A percentile compares a stretch with the other conserved stretches of the same genome.
These are phyloP conservation scores for Poicephalus meyeri DNA, from an alignment of 2,113 vertebrate genomes.

Conservation along the genomic window DNA sequence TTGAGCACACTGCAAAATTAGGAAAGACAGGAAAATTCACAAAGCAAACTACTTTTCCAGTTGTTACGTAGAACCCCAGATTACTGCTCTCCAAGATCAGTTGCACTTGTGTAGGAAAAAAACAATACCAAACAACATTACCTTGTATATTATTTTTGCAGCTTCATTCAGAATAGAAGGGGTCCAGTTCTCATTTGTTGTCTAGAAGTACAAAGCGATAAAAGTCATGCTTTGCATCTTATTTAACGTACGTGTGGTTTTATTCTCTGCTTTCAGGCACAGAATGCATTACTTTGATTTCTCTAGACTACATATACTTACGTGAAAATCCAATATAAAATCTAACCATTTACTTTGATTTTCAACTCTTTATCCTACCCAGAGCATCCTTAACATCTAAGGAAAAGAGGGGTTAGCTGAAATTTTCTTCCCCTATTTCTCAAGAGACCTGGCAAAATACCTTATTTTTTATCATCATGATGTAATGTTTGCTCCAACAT, in stretches of 20 bases:
- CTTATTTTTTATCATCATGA: neutral
- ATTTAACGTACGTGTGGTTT: neutral
- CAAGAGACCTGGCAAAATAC: neutral
- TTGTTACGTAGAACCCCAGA: neutral
- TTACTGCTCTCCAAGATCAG: neutral
- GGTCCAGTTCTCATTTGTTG: conserved; percentile 92
- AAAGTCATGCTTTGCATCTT: neutral
- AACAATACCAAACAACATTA: conserved; percentile 38
- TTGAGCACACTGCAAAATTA: neutral
- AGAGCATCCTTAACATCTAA: neutral
- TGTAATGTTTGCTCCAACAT: neutral
- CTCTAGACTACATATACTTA: neutral
- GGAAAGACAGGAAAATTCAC: neutral
- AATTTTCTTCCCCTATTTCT: neutral
- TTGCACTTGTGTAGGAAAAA: neutral
- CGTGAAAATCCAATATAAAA: neutral
- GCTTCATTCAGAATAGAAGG: conserved; percentile 91
- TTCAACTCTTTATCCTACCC: neutral
- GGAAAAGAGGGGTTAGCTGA: neutral
- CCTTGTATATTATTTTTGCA: conserved; percentile 96
- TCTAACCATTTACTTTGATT: neutral
- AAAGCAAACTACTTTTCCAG: neutral
- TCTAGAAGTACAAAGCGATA: conserved; percentile 75
- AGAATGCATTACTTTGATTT: neutral
- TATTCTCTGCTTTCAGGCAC: neutral